Evolutionary conservation across 1,140 invertebrate species (phyloP).

Genomic region (Medauroidea extradentata): DNA sequence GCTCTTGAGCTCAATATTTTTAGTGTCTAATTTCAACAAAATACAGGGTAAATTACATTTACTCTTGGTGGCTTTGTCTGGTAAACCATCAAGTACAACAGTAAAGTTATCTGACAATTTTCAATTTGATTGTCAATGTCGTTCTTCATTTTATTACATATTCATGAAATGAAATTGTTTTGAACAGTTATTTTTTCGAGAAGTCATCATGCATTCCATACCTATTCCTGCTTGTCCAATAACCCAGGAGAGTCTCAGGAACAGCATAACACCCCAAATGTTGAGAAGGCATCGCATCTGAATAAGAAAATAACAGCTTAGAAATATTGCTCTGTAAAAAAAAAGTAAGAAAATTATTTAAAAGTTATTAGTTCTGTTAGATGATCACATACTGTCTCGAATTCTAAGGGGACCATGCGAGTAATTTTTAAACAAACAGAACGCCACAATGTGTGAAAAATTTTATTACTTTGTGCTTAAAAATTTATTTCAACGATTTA

Average conservation of each 20-base stretch:
- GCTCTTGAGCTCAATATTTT: too few relatives aligned
- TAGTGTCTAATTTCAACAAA: too few relatives aligned
- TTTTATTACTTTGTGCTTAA: neutral
- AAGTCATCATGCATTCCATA: conserved; percentile 31
- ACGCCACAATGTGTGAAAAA: neutral
- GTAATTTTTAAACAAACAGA: neutral
- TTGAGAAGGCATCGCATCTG: conserved; percentile 70
- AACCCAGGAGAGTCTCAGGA: conserved; percentile 58
- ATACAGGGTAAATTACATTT: too few relatives aligned
- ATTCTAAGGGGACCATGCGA: too few relatives aligned
- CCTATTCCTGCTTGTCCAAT: conserved; percentile 65
- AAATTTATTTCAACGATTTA: neutral
- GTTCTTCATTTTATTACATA: too few relatives aligned
- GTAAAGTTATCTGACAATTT: too few relatives aligned
- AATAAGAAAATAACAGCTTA: neutral
- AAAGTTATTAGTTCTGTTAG: neutral
- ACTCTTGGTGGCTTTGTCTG: too few relatives aligned
- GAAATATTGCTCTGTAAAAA: neutral
- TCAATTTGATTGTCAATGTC: too few relatives aligned
- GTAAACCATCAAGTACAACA: too few relatives aligned
- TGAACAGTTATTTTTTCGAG: neutral
- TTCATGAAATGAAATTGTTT: too few relatives aligned
- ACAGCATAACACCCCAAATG: conserved; percentile 63
- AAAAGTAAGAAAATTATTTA: neutral
- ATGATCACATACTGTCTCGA: too few relatives aligned